Evolutionary conservation across 2,113 vertebrate species (phyloP).

Genomic region (human (Homo sapiens)): GRCh38 chr5:71641501-71642000

Average conservation of each 20-base stretch:
- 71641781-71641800: neutral
- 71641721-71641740: slow-evolving; percentile 16
- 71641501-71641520: neutral
- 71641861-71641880: slow-evolving; percentile 47
- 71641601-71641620: slow-evolving; percentile 24
- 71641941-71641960: slow-evolving; percentile 68
- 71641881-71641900: neutral
- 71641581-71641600: neutral
- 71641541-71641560: neutral
- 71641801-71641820: slow-evolving; percentile 19
- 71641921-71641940: slow-evolving; percentile 66
- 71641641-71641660: slow-evolving; percentile 6
- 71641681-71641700: neutral
- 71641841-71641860: neutral
- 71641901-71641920: slow-evolving; percentile 53
- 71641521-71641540: neutral
- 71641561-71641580: neutral
- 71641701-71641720: slow-evolving; percentile 17
- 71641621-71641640: neutral
- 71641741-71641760: slow-evolving; percentile 23
- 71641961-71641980: slow-evolving; percentile 60
- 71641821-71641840: neutral
- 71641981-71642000: slow-evolving; percentile 33
- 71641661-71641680: neutral
- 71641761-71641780: neutral